Percentiles rank a stretch among this genome's conserved stretches.
Conservation (phyloP, 1,140 invertebrate genomes). For the Drosophila mojavensis region DNA sequence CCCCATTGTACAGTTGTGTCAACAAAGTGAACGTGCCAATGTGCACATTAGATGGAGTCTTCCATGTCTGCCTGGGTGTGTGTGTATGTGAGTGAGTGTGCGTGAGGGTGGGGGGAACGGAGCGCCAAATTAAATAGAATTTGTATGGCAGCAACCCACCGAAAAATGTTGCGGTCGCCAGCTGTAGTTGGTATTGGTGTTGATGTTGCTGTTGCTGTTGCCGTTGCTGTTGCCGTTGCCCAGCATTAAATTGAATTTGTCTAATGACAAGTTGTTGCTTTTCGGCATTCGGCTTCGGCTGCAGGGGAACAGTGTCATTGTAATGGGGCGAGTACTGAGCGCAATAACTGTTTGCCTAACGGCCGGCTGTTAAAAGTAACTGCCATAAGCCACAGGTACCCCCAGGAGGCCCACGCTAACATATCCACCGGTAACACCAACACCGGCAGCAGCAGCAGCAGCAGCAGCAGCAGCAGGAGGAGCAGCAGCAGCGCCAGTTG, state of each 20-base stretch:
- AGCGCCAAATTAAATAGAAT: constrained; percentile 76
- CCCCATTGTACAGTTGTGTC: constrained; percentile 73
- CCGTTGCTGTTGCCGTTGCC: constrained; percentile 46
- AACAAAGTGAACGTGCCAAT: constrained; percentile 80
- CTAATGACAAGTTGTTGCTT: constrained; percentile 79
- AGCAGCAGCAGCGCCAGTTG: constrained; percentile 13
- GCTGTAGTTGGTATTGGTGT: constrained; percentile 39
- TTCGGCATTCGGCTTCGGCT: constrained; percentile 10
- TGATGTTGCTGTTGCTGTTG: constrained; percentile 38
- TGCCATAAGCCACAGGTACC: constrained; percentile 71
- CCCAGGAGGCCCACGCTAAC: constrained; percentile 26
- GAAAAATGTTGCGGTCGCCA: constrained; percentile 76
- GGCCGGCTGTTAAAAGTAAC: constrained; percentile 73
- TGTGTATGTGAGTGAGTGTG: too few relatives aligned
- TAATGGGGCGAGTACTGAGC: constrained; percentile 69
- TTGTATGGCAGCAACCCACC: constrained; percentile 72
- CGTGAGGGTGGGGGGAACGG: neutral
- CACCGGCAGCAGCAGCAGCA: neutral
- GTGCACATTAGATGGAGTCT: constrained; percentile 71
- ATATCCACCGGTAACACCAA: neutral
- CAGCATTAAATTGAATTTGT: constrained; percentile 79
- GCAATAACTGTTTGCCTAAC: constrained; percentile 78
- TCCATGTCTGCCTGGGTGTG: constrained; percentile 24
- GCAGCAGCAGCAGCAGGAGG: neutral
- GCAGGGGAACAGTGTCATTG: constrained; percentile 51